These are phyloP conservation scores for Microhierax caerulescens DNA, from an alignment of 2,797 vertebrate species.

Conservation along the genomic window DNA sequence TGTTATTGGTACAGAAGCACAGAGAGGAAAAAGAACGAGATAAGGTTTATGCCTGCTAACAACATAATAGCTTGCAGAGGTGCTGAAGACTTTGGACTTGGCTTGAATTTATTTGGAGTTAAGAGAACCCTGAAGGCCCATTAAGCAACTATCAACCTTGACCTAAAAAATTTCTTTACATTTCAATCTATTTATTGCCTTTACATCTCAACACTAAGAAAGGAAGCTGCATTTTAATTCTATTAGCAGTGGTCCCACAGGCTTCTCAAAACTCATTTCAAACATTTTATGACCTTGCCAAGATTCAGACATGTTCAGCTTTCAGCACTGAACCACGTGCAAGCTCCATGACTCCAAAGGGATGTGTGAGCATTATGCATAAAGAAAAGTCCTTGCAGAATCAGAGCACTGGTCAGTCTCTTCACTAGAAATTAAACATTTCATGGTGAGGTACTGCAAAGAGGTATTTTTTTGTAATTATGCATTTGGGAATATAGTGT, in stretches of 20 bases:
- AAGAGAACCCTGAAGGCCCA: neutral
- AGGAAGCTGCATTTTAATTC: neutral
- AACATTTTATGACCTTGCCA: neutral
- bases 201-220: neutral
- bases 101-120: neutral
- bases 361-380: accelerated
- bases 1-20: neutral
- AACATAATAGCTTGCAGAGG: neutral
- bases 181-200: neutral
- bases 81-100: neutral
- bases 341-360: neutral
- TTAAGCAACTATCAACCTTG: neutral
- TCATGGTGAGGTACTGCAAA: neutral
- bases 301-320: neutral
- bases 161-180: neutral
- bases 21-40: neutral
- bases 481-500: neutral
- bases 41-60: neutral
- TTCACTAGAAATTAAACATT: neutral
- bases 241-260: neutral
- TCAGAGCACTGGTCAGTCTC: neutral
- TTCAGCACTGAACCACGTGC: neutral
- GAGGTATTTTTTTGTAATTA: neutral
- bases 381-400: neutral
- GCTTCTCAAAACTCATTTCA: neutral